Evolutionary conservation across 2,113 vertebrate genomes (phyloP), one percentile per base, ranked within the genome.

Genomic region (Psittacula cyanocephala): DNA sequence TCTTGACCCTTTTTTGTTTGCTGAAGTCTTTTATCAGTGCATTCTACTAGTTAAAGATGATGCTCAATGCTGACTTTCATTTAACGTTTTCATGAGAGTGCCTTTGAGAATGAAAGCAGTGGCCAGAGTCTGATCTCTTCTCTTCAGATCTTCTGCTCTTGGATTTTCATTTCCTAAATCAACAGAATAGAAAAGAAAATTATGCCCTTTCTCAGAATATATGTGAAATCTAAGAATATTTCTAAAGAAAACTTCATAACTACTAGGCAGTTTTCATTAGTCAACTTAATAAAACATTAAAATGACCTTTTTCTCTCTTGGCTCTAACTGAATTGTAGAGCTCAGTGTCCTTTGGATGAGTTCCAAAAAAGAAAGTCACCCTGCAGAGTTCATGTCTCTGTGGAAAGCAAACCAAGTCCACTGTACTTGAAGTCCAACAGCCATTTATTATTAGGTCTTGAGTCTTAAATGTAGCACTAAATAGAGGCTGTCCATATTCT

Each of bases 111-210:
- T 88, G 74, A 95, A 94, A 93, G 77, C 47, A 81, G 65, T 62
- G 86, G 86, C 31, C 90, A 92, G 95, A 96, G 95, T 96, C 88
- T 90, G 90, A 88, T 94, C 85, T 93, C 49, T 91, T n/a, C 24
- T 78, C 93, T 83, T 96, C 93, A 93, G 88, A 94, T 96, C 80
- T 95, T 93, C 78, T 52, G 55, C 74, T 81, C 37, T 60, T 84
- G 69, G 86, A 86, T 88, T 96, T 96, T 88, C 88, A 81, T 96
- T 95, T 94, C 88, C 86, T 88, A 95, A 92, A 81, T 93, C 81
- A 76, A 44, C 0, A 2, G 75, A 92, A 84, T 60, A 89, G 86
- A 95, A 91, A 92, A 90, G 82, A 95, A 87, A 91, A 96, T 86
- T 41, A 84, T 13, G 47, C 69, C 67, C 4, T 5, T 93, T 93